Base-by-base conservation (phyloP, 2,888 invertebrate species). In the Xylota sylvarum region DNA sequence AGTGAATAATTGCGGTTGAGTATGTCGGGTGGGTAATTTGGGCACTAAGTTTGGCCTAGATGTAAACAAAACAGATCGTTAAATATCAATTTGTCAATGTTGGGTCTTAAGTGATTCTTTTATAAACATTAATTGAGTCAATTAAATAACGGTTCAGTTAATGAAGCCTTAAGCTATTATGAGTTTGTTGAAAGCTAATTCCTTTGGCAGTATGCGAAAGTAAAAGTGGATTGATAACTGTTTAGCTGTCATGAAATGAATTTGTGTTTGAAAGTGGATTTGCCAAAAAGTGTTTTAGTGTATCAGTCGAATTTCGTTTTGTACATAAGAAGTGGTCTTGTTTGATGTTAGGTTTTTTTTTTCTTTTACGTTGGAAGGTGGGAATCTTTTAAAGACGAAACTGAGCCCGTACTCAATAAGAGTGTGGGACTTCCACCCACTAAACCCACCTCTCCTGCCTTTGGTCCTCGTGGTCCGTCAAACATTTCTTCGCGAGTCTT, bases 71-170 rank as follows among this genome's bases (percentile, higher is more conserved):
- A 4, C 43, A 14, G 5, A n/a, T 23, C 12, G 30, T 46, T 5
- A 2, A 48, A 32, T 50, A n/a, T 48, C 48, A 32, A 4, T 9
- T 12, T 64, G 30, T 48, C 27, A 43, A 27, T 27, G 10, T 40
- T 43, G 14, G 14, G 4, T 19, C 10, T 35, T 14, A 50, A 35
- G 4, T 37, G 37, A 27, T 50, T 48, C 50, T 12, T 12, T 50
- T 37, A 14, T 46, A 35, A 56, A 30, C 52, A 30, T 19, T 32
- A 65, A 65, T 46, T 55, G 55, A 64, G 9, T 64, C 64, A 76
- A 76, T 65, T 56, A 35, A 43, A 43, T 14, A 43, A 14, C 43
- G 43, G 14, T 43, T 43, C 14, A 12, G 10, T 50, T 23, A 12
- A 50, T 23, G 1, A 50, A 23, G 17, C 9, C 19, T 17, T 17